Percentiles rank a stretch among this genome's conserved stretches.
Evolutionary conservation across 1,140 invertebrate species (phyloP).

Genomic region (Goniozus legneri): DNA sequence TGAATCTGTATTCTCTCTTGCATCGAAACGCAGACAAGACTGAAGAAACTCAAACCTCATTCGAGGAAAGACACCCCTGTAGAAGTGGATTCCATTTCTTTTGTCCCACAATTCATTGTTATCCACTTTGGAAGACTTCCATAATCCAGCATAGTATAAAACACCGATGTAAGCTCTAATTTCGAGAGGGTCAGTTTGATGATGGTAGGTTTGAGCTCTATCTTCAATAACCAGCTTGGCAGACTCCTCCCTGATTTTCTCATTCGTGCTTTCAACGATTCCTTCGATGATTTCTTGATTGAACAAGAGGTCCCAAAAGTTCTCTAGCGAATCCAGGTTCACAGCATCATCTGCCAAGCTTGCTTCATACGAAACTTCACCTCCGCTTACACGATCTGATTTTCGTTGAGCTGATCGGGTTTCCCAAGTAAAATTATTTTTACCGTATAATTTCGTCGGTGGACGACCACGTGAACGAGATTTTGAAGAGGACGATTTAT

Average conservation of each 20-base stretch:
- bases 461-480: constrained; percentile 4
- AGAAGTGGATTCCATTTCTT: constrained; percentile 17
- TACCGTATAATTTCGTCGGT: not conserved
- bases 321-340: not conserved
- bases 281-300: constrained; percentile 9
- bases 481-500: too few species aligned
- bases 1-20: constrained; percentile 26
- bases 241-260: constrained; percentile 10
- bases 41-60: constrained; percentile 40
- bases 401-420: not conserved
- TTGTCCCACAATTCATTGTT: constrained; percentile 8
- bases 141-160: constrained; percentile 16
- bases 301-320: constrained; percentile 14
- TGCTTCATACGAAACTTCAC: not conserved
- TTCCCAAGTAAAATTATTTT: constrained; percentile 2
- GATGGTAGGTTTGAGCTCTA: constrained; percentile 11
- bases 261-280: constrained; percentile 10
- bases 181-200: constrained; percentile 8
- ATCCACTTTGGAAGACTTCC: constrained; percentile 12
- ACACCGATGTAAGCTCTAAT: constrained; percentile 13
- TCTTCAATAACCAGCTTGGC: constrained; percentile 1
- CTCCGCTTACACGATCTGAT: not conserved
- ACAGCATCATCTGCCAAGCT: constrained; percentile 1
- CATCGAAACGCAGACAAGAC: constrained; percentile 38
- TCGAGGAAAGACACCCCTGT: constrained; percentile 30